These are phyloP conservation scores for Microchrysa polita DNA, from an alignment of 2,888 invertebrate genomes.

Conservation along the genomic window DNA sequence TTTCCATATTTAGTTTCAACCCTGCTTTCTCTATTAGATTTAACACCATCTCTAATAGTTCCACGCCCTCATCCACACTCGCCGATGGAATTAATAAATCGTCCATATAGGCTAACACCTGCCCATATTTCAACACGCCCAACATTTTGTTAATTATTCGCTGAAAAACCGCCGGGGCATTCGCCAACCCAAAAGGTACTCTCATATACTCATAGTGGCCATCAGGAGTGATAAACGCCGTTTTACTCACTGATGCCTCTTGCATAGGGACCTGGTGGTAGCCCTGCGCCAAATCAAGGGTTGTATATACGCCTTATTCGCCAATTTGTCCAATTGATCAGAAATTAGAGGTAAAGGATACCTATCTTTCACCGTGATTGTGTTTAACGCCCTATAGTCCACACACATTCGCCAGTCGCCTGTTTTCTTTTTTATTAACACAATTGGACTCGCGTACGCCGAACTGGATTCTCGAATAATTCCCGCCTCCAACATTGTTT, in stretches of 20 bases:
- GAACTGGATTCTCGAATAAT: no score
- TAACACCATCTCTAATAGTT: slow-evolving; percentile 5
- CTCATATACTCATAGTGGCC: slow-evolving; percentile 55
- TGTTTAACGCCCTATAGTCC: slow-evolving; percentile 54
- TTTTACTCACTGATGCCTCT: slow-evolving; percentile 55
- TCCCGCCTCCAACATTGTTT: no score
- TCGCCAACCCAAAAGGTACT: slow-evolving; percentile 57
- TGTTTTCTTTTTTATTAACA: no score
- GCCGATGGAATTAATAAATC: slow-evolving; percentile 51
- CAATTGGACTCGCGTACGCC: no score
- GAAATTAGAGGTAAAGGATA: slow-evolving; percentile 62
- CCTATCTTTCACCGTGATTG: slow-evolving; percentile 54
- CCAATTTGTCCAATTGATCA: slow-evolving; percentile 55
- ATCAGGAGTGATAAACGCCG: slow-evolving; percentile 57
- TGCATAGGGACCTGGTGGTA: slow-evolving; percentile 58
- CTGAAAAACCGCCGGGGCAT: slow-evolving; percentile 57
- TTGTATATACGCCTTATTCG: slow-evolving; percentile 56
- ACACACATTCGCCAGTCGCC: no score
- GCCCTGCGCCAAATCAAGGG: slow-evolving; percentile 58
- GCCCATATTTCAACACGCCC: neutral
- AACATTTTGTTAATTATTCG: neutral
- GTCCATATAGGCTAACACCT: slow-evolving; percentile 51
- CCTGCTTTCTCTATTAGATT: neutral
- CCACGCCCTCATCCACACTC: slow-evolving; percentile 45
- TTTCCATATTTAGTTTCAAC: slow-evolving; percentile 42